Evolutionary conservation across 2,113 vertebrate species (phyloP).

Genomic region (Xiphias gladius): DNA sequence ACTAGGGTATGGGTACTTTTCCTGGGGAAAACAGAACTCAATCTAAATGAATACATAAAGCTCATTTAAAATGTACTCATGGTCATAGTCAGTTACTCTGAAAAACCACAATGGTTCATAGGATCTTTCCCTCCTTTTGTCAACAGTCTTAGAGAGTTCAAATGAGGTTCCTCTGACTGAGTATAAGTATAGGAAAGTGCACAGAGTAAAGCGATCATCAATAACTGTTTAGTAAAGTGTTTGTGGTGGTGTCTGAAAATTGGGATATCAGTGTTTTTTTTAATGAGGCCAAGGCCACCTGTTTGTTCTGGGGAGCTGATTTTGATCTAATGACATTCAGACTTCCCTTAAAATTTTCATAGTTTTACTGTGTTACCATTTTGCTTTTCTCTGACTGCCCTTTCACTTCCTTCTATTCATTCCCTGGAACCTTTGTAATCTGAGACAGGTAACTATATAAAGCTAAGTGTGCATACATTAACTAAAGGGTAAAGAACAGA

Average conservation of each 20-base stretch:
- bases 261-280: background rate
- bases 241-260: background rate
- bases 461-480: background rate
- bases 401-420: conserved; percentile 46
- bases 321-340: conserved; percentile 15
- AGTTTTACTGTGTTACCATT: background rate
- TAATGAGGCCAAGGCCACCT: background rate
- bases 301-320: background rate
- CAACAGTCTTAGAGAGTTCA: background rate
- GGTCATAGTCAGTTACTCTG: background rate
- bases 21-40: background rate
- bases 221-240: background rate
- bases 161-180: background rate
- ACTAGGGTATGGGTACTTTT: background rate
- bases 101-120: background rate
- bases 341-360: conserved; percentile 24
- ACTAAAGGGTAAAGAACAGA: background rate
- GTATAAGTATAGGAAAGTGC: background rate
- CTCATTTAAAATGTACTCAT: background rate
- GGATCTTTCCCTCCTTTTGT: background rate
- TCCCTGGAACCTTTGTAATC: conserved; percentile 14
- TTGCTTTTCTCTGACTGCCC: background rate
- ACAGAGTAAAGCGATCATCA: background rate
- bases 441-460: background rate
- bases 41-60: background rate